Evolutionary conservation across 2,113 vertebrate species (phyloP), one percentile per base, ranked within the genome.

Genomic region (Carassius carassius): DNA sequence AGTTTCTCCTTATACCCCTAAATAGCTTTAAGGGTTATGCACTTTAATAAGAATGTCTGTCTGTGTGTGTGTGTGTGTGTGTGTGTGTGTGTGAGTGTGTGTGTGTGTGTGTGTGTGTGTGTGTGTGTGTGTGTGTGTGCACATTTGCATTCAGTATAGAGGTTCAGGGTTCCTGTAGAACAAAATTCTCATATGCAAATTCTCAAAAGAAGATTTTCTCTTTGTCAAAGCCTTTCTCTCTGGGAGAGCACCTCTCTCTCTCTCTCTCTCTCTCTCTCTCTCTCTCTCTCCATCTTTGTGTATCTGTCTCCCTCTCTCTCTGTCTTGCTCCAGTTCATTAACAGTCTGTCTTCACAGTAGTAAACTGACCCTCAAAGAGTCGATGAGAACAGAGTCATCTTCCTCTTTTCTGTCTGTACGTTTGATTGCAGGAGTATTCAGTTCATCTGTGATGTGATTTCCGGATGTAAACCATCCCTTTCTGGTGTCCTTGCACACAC

Each of bases 331-430:
- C 23, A 6, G 65, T 16, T 69, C 32, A 9, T 69, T 35, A 9
- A 69, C 65, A 35, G 65, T 69, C 29, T 17, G 29, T 9, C 16
- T 70, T 70, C 35, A 70, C 29, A 37, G 67, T 19, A 37, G 67
- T 21, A 70, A 70, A 65, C 8, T 70, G 67, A 70, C 62, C 62
- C 62, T 29, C 25, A 65, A 65, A 65, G 23, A 65, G 67, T 70
- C 67, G 29, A 70, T 70, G 16, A 19, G 67, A 70, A 19, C 67
- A 37, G 67, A 37, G 21, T 70, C 25, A 17, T 70, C 29, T 21
- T 70, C 29, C 67, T 72, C 32, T 72, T 41, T 72, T 72, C 35
- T 70, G 19, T 72, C 67, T 72, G 69, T 72, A 4, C 1, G 19
- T 72, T 72, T 72, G 35, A 72, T 72, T 72, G 21, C 16, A 41